Percentiles rank a stretch among this genome's conserved stretches.
These are phyloP conservation scores for Arge pagana DNA, from an alignment of 2,888 invertebrate genomes.

Conservation along the genomic window DNA sequence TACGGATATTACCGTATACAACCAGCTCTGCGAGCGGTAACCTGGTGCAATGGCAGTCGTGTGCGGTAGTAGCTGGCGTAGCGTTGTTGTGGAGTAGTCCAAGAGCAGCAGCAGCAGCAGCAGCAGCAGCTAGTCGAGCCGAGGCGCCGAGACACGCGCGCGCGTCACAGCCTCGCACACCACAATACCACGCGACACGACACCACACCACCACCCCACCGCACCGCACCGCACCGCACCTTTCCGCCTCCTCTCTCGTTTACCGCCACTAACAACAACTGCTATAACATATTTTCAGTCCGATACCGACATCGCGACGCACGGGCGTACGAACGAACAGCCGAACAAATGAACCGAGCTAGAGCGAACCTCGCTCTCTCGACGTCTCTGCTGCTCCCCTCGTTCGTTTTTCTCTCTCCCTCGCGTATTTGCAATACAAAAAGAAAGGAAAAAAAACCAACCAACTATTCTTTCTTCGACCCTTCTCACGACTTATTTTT, in stretches of 20 bases:
- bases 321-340: not conserved
- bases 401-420: not conserved
- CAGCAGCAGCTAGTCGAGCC: slow-evolving; percentile 11
- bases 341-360: not conserved
- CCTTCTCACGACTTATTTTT: not conserved
- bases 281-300: slow-evolving; percentile 36
- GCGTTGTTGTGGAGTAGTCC: slow-evolving; percentile 5
- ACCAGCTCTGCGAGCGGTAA: slow-evolving; percentile 20
- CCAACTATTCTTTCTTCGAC: not conserved
- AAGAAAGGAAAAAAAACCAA: not conserved
- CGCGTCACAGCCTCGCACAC: not conserved
- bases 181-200: not conserved
- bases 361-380: not conserved
- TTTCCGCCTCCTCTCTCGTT: not conserved
- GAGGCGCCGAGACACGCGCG: not conserved
- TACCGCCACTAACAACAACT: slow-evolving; percentile 20
- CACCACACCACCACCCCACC: slow-evolving; percentile 2
- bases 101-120: slow-evolving; percentile 25
- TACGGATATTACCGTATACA: slow-evolving; percentile 9
- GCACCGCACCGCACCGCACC: slow-evolving; percentile 3
- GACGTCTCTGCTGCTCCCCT: not conserved
- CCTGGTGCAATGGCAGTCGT: slow-evolving; percentile 19
- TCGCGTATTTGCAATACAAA: not conserved
- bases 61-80: slow-evolving; percentile 3
- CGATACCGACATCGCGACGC: slow-evolving; percentile 21